Evolutionary conservation across 2,888 invertebrate species (phyloP).

Genomic region (Physocephala rufipes): DNA sequence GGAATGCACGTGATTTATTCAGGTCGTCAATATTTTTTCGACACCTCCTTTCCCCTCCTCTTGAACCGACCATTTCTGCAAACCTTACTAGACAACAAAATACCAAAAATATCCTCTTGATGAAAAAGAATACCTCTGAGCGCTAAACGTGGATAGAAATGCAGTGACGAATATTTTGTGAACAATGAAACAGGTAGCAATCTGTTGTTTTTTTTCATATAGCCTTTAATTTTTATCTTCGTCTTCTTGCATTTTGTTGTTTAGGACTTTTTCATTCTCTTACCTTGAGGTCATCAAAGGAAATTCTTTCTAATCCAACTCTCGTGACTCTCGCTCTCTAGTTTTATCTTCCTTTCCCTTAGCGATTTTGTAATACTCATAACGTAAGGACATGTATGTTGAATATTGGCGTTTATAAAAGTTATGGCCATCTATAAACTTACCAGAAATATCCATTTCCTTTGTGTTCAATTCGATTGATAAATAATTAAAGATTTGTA

Average conservation of each 20-base stretch:
- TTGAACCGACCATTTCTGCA: background rate
- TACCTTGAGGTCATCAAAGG: background rate
- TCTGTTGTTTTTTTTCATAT: conserved; percentile 23
- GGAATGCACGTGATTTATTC: background rate
- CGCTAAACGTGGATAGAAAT: background rate
- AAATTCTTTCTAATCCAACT: background rate
- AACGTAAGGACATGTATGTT: too few species aligned
- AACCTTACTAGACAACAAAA: background rate
- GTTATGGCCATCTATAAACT: too few species aligned
- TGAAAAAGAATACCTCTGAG: background rate
- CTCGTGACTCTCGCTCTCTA: too few species aligned
- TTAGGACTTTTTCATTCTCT: background rate
- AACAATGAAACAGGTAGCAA: conserved; percentile 26
- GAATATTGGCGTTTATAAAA: too few species aligned
- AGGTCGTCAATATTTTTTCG: background rate
- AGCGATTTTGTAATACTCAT: too few species aligned
- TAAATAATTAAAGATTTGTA: too few species aligned
- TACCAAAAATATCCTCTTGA: background rate
- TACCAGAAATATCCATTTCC: too few species aligned
- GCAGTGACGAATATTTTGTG: background rate
- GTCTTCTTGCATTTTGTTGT: too few species aligned
- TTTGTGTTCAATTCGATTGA: too few species aligned
- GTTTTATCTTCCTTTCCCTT: too few species aligned
- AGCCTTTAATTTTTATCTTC: background rate
- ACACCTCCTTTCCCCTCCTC: background rate